Evolutionary conservation across 1,140 invertebrate genomes (phyloP).

Genomic region (Drosophila ogumai): DNA sequence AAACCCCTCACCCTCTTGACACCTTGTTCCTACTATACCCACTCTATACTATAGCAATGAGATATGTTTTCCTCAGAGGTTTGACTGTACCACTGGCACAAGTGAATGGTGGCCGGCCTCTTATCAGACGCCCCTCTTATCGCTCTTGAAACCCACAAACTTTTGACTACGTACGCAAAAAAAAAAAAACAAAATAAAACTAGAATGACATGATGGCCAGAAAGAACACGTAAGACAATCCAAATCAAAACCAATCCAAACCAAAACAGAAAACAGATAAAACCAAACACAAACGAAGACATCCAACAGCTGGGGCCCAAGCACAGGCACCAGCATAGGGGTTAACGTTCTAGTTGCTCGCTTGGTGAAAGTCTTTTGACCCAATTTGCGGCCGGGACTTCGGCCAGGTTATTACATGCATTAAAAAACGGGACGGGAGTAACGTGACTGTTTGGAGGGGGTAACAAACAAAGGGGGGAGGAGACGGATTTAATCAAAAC

Average conservation of each 20-base stretch:
- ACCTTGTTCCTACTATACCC: not conserved
- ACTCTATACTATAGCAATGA: not conserved
- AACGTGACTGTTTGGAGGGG: not conserved
- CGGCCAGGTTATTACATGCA: slow-evolving; percentile 20
- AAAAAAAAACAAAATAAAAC: slow-evolving; percentile 16
- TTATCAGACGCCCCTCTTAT: slow-evolving; percentile 62
- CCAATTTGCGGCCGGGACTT: slow-evolving; percentile 44
- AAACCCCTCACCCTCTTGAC: no score
- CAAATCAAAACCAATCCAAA: slow-evolving; percentile 20
- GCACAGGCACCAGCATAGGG: not conserved
- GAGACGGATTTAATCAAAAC: slow-evolving; percentile 30
- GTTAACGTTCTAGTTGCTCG: slow-evolving; percentile 31
- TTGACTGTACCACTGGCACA: slow-evolving; percentile 26
- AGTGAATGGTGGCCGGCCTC: slow-evolving; percentile 25
- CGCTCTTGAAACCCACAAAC: slow-evolving; percentile 48
- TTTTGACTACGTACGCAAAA: slow-evolving; percentile 65
- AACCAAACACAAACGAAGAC: slow-evolving; percentile 39
- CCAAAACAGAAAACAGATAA: slow-evolving; percentile 33
- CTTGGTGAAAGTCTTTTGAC: slow-evolving; percentile 70
- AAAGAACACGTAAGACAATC: slow-evolving; percentile 57
- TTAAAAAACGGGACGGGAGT: not conserved
- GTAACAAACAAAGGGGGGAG: not conserved
- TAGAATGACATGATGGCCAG: slow-evolving; percentile 32
- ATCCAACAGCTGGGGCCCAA: slow-evolving; percentile 18
- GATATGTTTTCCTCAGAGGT: not conserved